Conservation (phyloP, 2,113 vertebrate species). For the Lepisosteus oculatus region DNA sequence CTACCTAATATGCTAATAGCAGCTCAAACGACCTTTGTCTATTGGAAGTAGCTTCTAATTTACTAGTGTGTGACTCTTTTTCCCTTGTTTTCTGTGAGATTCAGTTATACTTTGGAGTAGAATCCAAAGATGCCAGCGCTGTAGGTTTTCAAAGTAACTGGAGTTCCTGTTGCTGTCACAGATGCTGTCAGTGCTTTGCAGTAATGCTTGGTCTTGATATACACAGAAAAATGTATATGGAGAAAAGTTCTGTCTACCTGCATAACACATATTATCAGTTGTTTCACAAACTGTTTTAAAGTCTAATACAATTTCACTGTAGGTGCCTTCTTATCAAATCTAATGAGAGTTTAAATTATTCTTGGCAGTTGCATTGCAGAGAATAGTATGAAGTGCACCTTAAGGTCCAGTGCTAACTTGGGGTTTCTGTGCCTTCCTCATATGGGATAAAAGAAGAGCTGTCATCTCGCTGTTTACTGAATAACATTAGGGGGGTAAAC, state of each 20-base stretch:
- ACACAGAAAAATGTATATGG: conserved; percentile 14
- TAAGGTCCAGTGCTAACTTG: conserved; percentile 42
- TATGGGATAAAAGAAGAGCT: conserved; percentile 10
- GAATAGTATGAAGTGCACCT: conserved; percentile 37
- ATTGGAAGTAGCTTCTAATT: no score
- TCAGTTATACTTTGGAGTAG: no score
- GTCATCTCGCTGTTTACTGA: conserved; percentile 7
- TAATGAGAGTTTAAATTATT: conserved; percentile 54
- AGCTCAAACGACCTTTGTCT: no score
- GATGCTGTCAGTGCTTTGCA: no score
- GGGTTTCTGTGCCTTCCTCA: conserved; percentile 16
- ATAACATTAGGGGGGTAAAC: background rate
- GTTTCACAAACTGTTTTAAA: conserved; percentile 63
- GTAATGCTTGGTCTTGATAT: conserved; percentile 26
- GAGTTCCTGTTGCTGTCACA: no score
- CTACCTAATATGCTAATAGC: no score
- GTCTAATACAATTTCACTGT: conserved; percentile 57
- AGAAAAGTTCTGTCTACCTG: no score
- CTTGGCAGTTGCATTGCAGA: conserved; percentile 38
- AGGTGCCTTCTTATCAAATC: conserved; percentile 53
- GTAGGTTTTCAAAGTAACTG: no score
- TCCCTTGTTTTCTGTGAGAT: no score
- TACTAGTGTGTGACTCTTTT: no score
- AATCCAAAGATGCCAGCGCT: no score
- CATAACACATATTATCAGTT: conserved; percentile 61